phyloP scores from a whole-genome alignment of 2,888 invertebrate species.

The Cephus rjabovi region DNA sequence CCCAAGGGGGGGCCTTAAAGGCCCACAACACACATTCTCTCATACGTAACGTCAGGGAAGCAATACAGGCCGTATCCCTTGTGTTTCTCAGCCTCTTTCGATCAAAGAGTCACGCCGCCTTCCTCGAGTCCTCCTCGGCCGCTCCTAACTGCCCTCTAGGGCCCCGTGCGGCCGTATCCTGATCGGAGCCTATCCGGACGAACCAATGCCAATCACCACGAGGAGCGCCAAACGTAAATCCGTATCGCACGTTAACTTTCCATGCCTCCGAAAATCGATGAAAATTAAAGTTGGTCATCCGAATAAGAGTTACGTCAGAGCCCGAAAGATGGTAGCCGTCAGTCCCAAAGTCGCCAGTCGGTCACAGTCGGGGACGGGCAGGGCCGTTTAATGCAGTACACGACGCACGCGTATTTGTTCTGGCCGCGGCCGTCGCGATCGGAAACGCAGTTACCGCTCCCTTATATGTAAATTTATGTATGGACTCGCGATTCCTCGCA shows the following conservation, averaged over 20 bases:
- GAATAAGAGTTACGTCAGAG: background rate
- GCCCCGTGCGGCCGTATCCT: background rate
- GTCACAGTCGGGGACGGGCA: background rate
- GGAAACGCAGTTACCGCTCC: constrained; percentile 12
- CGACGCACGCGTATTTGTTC: constrained; percentile 5
- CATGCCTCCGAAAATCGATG: background rate
- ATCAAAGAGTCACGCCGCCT: constrained; percentile 39
- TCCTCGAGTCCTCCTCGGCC: constrained; percentile 35
- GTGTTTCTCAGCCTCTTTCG: constrained; percentile 32
- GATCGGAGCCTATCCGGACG: background rate
- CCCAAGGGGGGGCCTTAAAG: constrained; percentile 13
- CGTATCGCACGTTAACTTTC: background rate
- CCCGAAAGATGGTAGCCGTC: background rate
- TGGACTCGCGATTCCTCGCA: constrained; percentile 24
- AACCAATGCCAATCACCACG: background rate
- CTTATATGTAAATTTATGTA: constrained; percentile 31
- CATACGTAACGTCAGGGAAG: background rate
- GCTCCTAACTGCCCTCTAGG: constrained; percentile 36
- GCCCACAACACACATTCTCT: background rate
- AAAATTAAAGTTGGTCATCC: background rate
- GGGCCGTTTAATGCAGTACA: background rate
- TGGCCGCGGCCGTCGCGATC: constrained; percentile 1
- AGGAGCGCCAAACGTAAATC: background rate
- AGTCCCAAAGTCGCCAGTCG: background rate
- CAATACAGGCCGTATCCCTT: constrained; percentile 22